These are phyloP conservation scores for Pollenia griseotomentosa DNA, from an alignment of 2,888 invertebrate species.

Conservation along the genomic window DNA sequence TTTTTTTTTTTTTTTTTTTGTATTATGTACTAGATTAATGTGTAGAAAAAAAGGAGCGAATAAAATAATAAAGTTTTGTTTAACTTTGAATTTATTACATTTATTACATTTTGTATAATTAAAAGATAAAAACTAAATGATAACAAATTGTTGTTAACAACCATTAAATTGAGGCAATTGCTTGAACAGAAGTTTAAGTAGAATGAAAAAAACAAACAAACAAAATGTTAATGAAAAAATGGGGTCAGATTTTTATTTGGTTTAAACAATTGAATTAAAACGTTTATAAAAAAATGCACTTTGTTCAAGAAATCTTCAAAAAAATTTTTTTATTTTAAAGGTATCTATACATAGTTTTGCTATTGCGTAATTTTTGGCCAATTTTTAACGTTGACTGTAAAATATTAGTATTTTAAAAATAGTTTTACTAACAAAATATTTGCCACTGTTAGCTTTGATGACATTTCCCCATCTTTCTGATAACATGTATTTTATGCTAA, in stretches of 20 bases:
- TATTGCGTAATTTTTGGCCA: no score
- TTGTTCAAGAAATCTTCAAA: not conserved
- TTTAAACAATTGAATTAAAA: not conserved
- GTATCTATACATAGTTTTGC: not conserved
- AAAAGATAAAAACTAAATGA: conserved; percentile 66
- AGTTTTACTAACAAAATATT: no score
- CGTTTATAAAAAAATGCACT: not conserved
- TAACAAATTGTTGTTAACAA: conserved; percentile 70
- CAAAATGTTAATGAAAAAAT: conserved; percentile 26
- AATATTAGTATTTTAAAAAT: no score
- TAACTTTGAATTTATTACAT: conserved; percentile 44
- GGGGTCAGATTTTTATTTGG: conserved; percentile 30
- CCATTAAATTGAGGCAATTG: conserved; percentile 58
- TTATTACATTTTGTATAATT: conserved; percentile 61
- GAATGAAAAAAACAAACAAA: not conserved
- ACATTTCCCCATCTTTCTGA: no score
- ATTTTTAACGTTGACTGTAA: no score
- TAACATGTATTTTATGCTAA: no score
- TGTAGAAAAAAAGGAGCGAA: conserved; percentile 24
- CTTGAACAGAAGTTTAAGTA: not conserved
- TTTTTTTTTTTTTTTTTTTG: not conserved
- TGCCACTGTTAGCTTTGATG: no score
- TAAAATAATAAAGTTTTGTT: conserved; percentile 47
- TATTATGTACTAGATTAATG: conserved; percentile 37
- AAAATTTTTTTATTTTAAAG: not conserved